Percentiles rank a stretch among this genome's conserved stretches.
Evolutionary conservation across 2,113 vertebrate genomes (phyloP).

Genomic region (Python bivittatus): DNA sequence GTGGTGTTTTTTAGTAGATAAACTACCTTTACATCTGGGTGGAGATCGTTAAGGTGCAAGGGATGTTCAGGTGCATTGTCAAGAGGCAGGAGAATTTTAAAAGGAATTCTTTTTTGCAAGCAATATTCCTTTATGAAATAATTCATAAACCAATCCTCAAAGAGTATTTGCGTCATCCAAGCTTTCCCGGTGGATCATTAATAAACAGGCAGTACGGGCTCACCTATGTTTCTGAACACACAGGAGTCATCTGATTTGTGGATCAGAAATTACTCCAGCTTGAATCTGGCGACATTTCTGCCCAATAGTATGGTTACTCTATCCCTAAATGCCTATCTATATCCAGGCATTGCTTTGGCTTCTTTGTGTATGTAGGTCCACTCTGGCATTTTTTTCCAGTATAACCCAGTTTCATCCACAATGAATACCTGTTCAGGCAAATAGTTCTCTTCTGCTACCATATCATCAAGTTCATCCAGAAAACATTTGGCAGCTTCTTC

Average conservation of each 20-base stretch:
- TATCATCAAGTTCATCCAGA: background rate
- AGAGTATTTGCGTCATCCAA: background rate
- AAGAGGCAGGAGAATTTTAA: background rate
- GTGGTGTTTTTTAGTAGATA: background rate
- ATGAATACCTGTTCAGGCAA: background rate
- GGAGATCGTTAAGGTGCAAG: background rate
- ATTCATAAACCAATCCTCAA: background rate
- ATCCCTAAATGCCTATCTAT: background rate
- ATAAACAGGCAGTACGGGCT: background rate
- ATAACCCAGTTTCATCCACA: background rate
- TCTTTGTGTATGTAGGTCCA: background rate
- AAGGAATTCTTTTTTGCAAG: background rate
- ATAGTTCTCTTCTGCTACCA: background rate
- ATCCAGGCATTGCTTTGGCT: background rate
- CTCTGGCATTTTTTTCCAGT: background rate
- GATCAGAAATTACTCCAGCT: background rate
- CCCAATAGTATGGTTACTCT: background rate
- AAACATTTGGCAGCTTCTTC: background rate
- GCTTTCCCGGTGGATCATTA: background rate
- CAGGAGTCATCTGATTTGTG: background rate
- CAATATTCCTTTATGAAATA: background rate
- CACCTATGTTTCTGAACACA: background rate
- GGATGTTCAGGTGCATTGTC: background rate
- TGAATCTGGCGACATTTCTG: background rate
- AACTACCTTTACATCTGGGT: background rate